Percentiles rank a stretch among this genome's conserved stretches.
Evolutionary conservation across 2,797 vertebrate genomes (phyloP).

Genomic region (Phalloptychus januarius): DNA sequence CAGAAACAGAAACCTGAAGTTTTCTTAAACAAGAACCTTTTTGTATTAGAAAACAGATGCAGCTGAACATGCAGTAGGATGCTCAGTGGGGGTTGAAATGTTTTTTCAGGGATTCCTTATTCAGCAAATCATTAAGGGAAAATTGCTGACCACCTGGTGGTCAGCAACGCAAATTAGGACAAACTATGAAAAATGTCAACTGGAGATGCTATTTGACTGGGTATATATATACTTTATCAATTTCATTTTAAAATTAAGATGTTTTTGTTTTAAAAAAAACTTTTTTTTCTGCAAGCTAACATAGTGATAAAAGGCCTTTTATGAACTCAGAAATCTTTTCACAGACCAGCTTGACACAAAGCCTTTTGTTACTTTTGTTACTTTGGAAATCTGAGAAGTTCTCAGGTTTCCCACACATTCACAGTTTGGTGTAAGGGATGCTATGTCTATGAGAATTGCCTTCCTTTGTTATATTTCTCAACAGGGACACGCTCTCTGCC

Average conservation of each 20-base stretch:
- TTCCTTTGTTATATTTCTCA: conserved; percentile 48
- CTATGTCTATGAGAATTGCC: conserved; percentile 61
- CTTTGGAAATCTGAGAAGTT: conserved; percentile 39
- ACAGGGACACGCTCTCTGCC: conserved; percentile 43
- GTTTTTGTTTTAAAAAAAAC: not conserved
- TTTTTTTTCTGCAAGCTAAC: not conserved
- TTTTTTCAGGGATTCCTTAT: not conserved
- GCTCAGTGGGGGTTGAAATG: not conserved
- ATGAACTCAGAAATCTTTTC: not conserved
- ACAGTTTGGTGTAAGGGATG: conserved; percentile 45
- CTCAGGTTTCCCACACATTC: conserved; percentile 58
- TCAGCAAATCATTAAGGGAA: not conserved
- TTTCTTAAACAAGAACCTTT: not conserved
- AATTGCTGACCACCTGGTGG: not conserved
- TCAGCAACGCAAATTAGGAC: not conserved
- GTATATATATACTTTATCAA: not conserved
- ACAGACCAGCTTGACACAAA: conserved; percentile 40
- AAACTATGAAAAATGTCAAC: not conserved
- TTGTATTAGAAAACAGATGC: not conserved
- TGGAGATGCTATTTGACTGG: not conserved
- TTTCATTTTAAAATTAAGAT: not conserved
- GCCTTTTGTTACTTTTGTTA: conserved; percentile 12
- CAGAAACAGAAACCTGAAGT: not conserved
- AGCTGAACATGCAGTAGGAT: not conserved
- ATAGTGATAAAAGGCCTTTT: not conserved